These are phyloP conservation scores for Pangasius mekongensis DNA, from an alignment of 2,797 vertebrate genomes.

Conservation along the genomic window DNA sequence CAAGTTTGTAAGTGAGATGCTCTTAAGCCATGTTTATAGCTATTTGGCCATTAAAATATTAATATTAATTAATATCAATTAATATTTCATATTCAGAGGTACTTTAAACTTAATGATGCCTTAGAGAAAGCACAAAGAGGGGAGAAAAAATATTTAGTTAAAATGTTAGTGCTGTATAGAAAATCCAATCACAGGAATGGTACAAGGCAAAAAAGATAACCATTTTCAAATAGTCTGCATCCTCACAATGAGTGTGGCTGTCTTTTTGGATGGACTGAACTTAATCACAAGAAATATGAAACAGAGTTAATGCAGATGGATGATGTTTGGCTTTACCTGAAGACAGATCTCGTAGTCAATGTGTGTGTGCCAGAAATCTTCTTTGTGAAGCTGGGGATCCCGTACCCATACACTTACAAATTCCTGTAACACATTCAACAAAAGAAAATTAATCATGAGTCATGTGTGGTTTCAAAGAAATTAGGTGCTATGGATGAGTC, in stretches of 20 bases:
- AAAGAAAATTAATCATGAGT: background rate
- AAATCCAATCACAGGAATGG: no score
- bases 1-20: background rate
- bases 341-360: slow-evolving; percentile 92
- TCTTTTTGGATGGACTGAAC: background rate
- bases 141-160: background rate
- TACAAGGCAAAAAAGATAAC: no score
- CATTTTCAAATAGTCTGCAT: background rate
- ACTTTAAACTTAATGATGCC: no score
- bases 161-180: background rate
- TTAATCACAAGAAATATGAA: background rate
- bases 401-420: slow-evolving; percentile 86
- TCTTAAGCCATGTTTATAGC: background rate
- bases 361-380: slow-evolving; percentile 86
- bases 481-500: background rate
- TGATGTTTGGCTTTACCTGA: slow-evolving; percentile 78
- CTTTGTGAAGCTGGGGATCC: slow-evolving; percentile 84
- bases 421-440: slow-evolving; percentile 79
- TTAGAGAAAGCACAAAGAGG: no score
- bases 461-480: background rate
- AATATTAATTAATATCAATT: background rate
- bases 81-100: background rate
- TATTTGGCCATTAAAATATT: background rate
- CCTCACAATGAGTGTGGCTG: background rate
- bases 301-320: background rate